phyloP scores from a whole-genome alignment of 2,113 vertebrate genomes.

The Asarcornis scutulata region DNA sequence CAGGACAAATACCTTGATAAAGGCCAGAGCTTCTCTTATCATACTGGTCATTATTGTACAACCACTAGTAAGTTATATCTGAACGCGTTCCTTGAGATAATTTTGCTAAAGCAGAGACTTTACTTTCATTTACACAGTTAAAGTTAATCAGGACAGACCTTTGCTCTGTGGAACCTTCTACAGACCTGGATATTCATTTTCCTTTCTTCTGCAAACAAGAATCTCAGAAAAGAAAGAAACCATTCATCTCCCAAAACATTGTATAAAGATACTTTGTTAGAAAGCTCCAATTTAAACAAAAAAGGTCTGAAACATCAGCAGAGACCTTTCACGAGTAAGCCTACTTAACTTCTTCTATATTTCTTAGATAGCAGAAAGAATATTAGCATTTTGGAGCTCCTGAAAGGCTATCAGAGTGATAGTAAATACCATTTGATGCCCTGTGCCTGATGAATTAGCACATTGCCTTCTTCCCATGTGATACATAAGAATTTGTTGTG shows the following conservation, averaged over 20 bases:
- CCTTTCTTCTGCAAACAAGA: not conserved
- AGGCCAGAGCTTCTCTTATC: not conserved
- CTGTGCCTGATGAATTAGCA: not conserved
- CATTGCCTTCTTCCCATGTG: not conserved
- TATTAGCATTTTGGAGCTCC: not conserved
- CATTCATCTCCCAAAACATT: not conserved
- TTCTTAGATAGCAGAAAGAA: not conserved
- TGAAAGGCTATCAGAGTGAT: too few relatives aligned
- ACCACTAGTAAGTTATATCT: too few relatives aligned
- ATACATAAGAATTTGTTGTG: not conserved
- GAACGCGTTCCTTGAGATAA: not conserved
- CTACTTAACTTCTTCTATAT: not conserved
- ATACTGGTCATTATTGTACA: not conserved
- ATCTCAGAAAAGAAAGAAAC: not conserved
- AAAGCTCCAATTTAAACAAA: not conserved
- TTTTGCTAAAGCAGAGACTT: not conserved
- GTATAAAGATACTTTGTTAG: not conserved
- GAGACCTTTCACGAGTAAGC: not conserved
- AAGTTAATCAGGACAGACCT: not conserved
- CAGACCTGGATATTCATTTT: not conserved
- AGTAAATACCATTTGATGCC: not conserved
- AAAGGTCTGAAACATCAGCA: not conserved
- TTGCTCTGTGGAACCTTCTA: not conserved
- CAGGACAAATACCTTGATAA: not conserved
- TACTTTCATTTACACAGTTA: not conserved